Conservation (phyloP, 2,888 invertebrate species). For the Odontomyia ornata region DNA sequence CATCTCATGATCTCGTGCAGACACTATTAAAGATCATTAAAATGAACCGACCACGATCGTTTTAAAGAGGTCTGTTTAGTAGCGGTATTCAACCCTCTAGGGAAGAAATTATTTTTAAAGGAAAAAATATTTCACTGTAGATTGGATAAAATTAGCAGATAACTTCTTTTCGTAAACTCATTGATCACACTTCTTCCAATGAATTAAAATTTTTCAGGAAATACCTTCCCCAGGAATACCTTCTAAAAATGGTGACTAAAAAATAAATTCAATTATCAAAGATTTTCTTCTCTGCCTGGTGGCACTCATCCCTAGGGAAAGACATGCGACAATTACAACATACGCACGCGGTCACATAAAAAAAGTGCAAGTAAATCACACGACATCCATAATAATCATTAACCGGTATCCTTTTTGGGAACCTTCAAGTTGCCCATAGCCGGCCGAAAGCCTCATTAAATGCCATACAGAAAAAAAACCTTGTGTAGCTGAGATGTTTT, state of each 20-base stretch:
- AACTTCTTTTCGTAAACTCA: too few relatives aligned
- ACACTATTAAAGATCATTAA: conserved; percentile 37
- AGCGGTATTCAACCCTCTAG: neutral
- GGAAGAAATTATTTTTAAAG: neutral
- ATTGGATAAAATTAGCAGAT: too few relatives aligned
- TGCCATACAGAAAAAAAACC: neutral
- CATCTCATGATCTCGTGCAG: conserved; percentile 40
- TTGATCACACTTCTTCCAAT: too few relatives aligned
- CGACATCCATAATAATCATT: conserved; percentile 39
- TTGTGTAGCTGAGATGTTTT: neutral
- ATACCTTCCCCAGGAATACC: too few relatives aligned
- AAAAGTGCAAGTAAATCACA: conserved; percentile 39
- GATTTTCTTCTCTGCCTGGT: neutral
- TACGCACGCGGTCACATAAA: conserved; percentile 1
- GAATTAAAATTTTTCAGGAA: too few relatives aligned
- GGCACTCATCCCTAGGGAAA: conserved; percentile 21
- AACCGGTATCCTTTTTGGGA: conserved; percentile 28
- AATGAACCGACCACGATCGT: conserved; percentile 31
- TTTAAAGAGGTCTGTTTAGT: neutral
- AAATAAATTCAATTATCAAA: neutral
- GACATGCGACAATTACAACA: conserved; percentile 31
- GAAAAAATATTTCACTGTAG: too few relatives aligned
- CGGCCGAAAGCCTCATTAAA: neutral
- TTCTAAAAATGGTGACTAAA: neutral
- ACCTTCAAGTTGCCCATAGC: neutral